phyloP scores from a whole-genome alignment of 1,140 invertebrate genomes.

The Mizuhopecten yessoensis region DNA sequence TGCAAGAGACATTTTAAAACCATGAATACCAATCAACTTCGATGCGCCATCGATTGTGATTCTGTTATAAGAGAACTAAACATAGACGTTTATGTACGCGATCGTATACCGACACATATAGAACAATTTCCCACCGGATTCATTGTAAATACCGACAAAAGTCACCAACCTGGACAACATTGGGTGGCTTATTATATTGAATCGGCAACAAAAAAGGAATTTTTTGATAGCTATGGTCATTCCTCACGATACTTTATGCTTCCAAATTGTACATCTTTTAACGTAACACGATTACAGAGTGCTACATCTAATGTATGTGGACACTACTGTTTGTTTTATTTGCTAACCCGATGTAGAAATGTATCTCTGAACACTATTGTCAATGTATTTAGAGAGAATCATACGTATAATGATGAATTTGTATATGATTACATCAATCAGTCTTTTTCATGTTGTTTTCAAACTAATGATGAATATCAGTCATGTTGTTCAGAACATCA shows the following conservation, averaged over 20 bases:
- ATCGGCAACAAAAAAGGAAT: background rate
- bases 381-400: constrained; percentile 31
- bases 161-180: constrained; percentile 51
- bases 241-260: constrained; percentile 45
- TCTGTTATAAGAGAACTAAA: constrained; percentile 44
- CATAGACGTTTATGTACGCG: constrained; percentile 45
- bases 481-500: background rate
- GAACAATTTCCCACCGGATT: too few species aligned
- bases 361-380: constrained; percentile 46
- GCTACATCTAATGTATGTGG: constrained; percentile 52
- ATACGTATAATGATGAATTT: constrained; percentile 51
- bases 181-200: constrained; percentile 58
- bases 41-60: too few species aligned
- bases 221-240: constrained; percentile 50
- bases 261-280: too few species aligned
- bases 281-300: too few species aligned
- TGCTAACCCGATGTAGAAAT: constrained; percentile 42
- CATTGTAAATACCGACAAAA: too few species aligned
- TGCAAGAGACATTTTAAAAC: too few species aligned
- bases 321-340: constrained; percentile 58
- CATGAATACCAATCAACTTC: too few species aligned
- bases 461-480: background rate
- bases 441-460: constrained; percentile 50
- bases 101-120: too few species aligned
- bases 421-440: constrained; percentile 47